Percentiles rank a stretch among this genome's conserved stretches.
phyloP scores from a whole-genome alignment of 1,140 invertebrate species.

The Drosophila dunni region DNA sequence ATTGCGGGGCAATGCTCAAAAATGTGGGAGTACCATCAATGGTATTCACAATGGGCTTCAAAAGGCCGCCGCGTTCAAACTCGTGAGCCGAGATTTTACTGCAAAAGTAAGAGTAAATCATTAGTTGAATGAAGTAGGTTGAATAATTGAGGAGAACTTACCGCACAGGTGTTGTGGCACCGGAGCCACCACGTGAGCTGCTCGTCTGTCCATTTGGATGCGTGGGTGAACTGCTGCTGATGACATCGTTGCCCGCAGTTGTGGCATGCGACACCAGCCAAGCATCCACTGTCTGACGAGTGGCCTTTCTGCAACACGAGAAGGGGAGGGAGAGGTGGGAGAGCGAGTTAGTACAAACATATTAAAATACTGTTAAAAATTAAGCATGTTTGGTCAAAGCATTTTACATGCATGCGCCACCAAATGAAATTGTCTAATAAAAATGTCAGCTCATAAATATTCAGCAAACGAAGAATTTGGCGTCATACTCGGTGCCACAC shows the following conservation, averaged over 20 bases:
- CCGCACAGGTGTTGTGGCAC: constrained; percentile 94
- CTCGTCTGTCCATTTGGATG: constrained; percentile 85
- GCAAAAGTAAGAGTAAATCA: constrained; percentile 1
- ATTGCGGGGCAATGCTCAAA: constrained; percentile 87
- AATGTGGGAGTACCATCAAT: constrained; percentile 96
- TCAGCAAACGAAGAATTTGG: constrained; percentile 57
- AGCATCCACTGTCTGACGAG: constrained; percentile 94
- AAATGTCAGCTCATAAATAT: constrained; percentile 79
- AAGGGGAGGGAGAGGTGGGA: not conserved
- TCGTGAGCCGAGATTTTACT: constrained; percentile 98
- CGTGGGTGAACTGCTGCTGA: constrained; percentile 87
- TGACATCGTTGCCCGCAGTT: constrained; percentile 86
- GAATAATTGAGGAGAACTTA: constrained; percentile 63
- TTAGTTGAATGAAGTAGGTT: not conserved
- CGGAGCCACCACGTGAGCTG: constrained; percentile 88
- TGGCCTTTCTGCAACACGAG: constrained; percentile 91
- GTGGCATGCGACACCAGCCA: constrained; percentile 96
- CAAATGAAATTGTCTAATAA: constrained; percentile 71
- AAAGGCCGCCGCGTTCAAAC: constrained; percentile 95
- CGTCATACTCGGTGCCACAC: constrained; percentile 29
- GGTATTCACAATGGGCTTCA: constrained; percentile 96
- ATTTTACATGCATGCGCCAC: constrained; percentile 49
- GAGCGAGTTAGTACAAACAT: constrained; percentile 31
- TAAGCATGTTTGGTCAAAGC: constrained; percentile 36
- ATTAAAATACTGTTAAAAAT: constrained; percentile 72